Evolutionary conservation across 2,113 vertebrate genomes (phyloP).

Genomic region (Tupaia tana): DNA sequence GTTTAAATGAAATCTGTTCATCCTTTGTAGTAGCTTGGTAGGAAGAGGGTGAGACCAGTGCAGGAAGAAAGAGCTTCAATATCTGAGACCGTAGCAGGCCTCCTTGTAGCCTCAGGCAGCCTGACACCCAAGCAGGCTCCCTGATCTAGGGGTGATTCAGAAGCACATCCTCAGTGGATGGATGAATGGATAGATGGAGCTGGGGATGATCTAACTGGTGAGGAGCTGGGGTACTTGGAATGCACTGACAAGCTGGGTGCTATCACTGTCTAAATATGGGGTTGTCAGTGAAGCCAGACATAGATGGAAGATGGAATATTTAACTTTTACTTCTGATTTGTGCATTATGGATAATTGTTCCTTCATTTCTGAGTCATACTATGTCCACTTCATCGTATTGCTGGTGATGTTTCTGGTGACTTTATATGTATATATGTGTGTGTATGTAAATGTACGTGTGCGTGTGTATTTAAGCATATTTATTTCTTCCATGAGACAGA

Average conservation of each 20-base stretch:
- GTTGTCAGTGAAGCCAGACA: neutral
- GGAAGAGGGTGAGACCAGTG: rapidly evolving
- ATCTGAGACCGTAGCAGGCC: neutral
- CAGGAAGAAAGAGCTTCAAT: neutral
- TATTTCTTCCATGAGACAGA: too few relatives aligned
- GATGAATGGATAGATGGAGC: neutral
- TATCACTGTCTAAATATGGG: neutral
- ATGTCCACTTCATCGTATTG: neutral
- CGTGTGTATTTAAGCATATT: too few relatives aligned
- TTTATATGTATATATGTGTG: neutral
- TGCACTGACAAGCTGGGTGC: neutral
- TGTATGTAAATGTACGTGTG: too few relatives aligned
- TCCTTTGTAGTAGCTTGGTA: neutral
- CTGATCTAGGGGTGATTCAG: neutral
- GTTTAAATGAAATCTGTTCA: neutral
- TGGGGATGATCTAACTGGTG: neutral
- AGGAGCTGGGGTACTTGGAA: too few relatives aligned
- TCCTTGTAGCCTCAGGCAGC: neutral
- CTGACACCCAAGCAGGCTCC: neutral
- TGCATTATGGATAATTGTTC: neutral
- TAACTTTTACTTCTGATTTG: neutral
- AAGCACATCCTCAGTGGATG: neutral
- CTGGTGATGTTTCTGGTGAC: neutral
- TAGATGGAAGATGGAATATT: rapidly evolving
- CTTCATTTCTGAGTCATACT: neutral